These are phyloP conservation scores for Danaus plexippus DNA, from an alignment of 1,140 invertebrate genomes.

Conservation along the genomic window DNA sequence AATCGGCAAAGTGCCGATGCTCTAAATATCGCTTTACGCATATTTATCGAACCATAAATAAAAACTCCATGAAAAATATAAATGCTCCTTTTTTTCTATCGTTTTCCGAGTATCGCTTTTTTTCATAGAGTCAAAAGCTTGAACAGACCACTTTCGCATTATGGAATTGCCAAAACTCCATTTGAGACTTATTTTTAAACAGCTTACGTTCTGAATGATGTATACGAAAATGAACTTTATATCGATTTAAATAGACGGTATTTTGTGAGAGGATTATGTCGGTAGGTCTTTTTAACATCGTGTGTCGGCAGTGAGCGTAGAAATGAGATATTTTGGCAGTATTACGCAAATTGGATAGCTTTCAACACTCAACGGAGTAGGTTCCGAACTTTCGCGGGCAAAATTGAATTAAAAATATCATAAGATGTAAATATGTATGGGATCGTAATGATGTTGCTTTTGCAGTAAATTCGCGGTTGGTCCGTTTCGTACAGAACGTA, in stretches of 20 bases:
- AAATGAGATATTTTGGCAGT: constrained; percentile 72
- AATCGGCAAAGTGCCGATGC: constrained; percentile 66
- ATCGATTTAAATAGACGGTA: constrained; percentile 6
- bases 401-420: constrained; percentile 72
- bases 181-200: constrained; percentile 40
- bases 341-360: constrained; percentile 73
- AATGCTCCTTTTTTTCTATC: constrained; percentile 68
- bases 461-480: constrained; percentile 30
- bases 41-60: constrained; percentile 67
- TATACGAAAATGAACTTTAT: constrained; percentile 27
- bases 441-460: constrained; percentile 61
- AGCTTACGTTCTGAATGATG: constrained; percentile 21
- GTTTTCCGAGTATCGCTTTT: constrained; percentile 66
- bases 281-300: constrained; percentile 30
- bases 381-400: constrained; percentile 68
- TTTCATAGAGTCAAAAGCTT: constrained; percentile 72
- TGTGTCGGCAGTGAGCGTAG: constrained; percentile 56
- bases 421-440: constrained; percentile 68
- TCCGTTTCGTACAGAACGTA: constrained; percentile 13
- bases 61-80: constrained; percentile 70
- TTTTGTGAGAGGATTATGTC: constrained; percentile 14
- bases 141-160: constrained; percentile 71
- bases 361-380: constrained; percentile 71
- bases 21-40: constrained; percentile 67
- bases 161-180: constrained; percentile 71